These are phyloP conservation scores for Scrobipalpa costella DNA, from an alignment of 2,888 invertebrate species.

Conservation along the genomic window DNA sequence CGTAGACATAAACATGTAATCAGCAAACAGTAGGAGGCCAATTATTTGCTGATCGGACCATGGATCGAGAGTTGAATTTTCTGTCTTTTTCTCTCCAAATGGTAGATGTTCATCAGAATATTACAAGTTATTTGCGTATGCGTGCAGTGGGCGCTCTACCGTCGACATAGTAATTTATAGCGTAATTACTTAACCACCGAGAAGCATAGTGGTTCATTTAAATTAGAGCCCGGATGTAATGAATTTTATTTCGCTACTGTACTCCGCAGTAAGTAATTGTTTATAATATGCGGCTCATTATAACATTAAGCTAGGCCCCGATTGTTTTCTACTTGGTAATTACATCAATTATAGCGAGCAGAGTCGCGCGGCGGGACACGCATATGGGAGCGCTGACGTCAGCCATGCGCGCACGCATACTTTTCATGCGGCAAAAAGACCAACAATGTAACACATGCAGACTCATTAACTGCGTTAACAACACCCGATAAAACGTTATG, in stretches of 20 bases:
- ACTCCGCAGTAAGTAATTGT: constrained; percentile 60
- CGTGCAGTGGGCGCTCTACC: constrained; percentile 2
- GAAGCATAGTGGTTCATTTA: constrained; percentile 45
- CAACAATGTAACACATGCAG: constrained; percentile 51
- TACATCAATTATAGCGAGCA: constrained; percentile 73
- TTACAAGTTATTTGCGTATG: background rate
- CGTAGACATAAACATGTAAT: constrained; percentile 27
- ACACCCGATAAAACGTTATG: constrained; percentile 58
- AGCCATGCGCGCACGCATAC: constrained; percentile 66
- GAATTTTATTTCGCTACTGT: constrained; percentile 55
- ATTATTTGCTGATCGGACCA: constrained; percentile 11
- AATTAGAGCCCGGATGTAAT: constrained; percentile 50
- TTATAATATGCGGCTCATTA: constrained; percentile 63
- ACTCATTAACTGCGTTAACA: constrained; percentile 54
- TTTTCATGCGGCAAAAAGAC: constrained; percentile 55
- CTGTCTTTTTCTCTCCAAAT: background rate
- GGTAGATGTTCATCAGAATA: background rate
- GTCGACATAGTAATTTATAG: constrained; percentile 17
- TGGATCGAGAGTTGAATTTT: background rate
- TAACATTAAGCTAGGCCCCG: constrained; percentile 58
- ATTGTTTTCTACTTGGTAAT: constrained; percentile 75
- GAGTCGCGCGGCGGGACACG: constrained; percentile 61
- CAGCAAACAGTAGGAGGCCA: constrained; percentile 5
- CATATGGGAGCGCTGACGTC: constrained; percentile 61
- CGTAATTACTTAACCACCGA: constrained; percentile 33